Evolutionary conservation across 1,140 invertebrate genomes (phyloP), one percentile per base, ranked within the genome.

Genomic region (Cydia amplana): DNA sequence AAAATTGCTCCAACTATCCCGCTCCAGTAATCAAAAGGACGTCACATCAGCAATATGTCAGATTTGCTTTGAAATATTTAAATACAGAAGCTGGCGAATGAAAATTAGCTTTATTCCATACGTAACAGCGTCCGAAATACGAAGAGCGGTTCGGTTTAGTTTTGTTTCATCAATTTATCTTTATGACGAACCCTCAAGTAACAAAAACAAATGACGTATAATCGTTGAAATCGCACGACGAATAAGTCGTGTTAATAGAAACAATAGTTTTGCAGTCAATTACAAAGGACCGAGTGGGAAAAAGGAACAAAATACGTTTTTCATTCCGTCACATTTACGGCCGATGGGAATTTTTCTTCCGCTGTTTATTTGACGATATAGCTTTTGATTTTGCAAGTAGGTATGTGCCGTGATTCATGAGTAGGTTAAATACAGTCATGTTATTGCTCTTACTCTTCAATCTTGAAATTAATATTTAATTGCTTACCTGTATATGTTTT

Each of bases 151-250:
- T 14, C 9, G 1, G 36, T 65, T 32, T 67, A 67, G 64, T 32
- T 67, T 67, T 67, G 64, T 32, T 32, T 32, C 28, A 12, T 67
- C 25, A 67, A 67, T 67, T 67, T 36, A 67, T 67, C 64, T 67
- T 67, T 36, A 36, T 64, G 63, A 23, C 64, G 4, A 60, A 32
- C 25, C 28, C 25, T 32, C 25, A 4, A 60, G 4, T 23, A 23
- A 60, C 18, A 23, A 60, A 60, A 60, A 23, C 20, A 60, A 60
- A 60, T 23, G 55, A 12, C 55, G 55, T 60, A 60, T 2, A 9
- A 23, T 4, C 20, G 9, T 60, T 9, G 23, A 20, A 1, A 23
- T 60, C 7, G 6, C 1, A 60, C 12, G 18, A 60, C 3, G 2
- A 23, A 23, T 23, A 60, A 23, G 55, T 60, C 18, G 7, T 60